These are phyloP conservation scores for Montipora efflorescens DNA, from an alignment of 64 coral and sea anemone genomes.

Conservation along the genomic window DNA sequence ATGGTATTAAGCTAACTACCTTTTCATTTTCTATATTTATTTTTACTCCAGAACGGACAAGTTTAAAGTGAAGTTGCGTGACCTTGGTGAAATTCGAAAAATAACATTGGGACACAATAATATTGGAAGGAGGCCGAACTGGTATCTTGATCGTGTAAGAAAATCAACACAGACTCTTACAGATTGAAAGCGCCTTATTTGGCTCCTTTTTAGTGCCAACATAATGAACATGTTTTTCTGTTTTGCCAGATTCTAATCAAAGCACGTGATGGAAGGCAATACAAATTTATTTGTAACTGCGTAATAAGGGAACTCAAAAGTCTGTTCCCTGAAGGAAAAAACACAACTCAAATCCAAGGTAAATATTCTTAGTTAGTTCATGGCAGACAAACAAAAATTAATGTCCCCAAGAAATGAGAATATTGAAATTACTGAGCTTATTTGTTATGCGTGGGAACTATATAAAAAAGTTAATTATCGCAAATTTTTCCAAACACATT, in stretches of 20 bases:
- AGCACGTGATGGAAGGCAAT: not conserved
- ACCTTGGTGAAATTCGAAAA: conserved; percentile 20
- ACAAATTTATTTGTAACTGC: conserved; percentile 23
- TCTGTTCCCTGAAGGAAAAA: not conserved
- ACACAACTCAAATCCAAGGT: not conserved
- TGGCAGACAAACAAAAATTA: no score
- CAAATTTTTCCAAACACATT: no score
- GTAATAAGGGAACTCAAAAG: not conserved
- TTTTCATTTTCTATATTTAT: not conserved
- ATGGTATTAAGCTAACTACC: no score
- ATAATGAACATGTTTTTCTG: not conserved
- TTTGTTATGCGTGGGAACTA: no score
- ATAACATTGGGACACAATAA: conserved; percentile 32
- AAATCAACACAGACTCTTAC: not conserved
- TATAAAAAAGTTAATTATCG: no score
- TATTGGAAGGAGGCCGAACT: not conserved
- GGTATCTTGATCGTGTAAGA: conserved; percentile 8
- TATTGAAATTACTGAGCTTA: no score
- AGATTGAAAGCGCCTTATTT: no score
- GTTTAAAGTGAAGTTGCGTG: not conserved
- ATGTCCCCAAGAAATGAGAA: no score
- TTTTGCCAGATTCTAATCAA: not conserved
- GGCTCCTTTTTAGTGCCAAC: not conserved
- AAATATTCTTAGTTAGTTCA: not conserved
- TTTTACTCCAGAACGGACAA: not conserved